Evolutionary conservation across 1,140 invertebrate species (phyloP).

Genomic region (Lucilia cuprina): DNA sequence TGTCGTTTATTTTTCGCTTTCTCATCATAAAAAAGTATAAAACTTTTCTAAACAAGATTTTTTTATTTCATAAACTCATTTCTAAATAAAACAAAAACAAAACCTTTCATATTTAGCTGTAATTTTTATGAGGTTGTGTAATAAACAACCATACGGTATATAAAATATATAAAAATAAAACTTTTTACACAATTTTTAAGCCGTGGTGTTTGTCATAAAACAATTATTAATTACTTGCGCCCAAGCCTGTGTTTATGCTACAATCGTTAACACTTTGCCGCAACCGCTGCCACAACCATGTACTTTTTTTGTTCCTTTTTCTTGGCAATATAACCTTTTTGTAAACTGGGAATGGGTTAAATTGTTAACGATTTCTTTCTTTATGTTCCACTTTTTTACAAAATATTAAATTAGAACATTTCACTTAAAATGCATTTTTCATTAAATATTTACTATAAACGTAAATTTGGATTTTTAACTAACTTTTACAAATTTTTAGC

Average conservation of each 20-base stretch:
- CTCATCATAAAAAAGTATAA: neutral
- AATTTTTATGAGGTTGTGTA: slow-evolving; percentile 10
- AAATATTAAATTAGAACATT: too few relatives aligned
- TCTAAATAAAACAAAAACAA: neutral
- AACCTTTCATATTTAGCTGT: neutral
- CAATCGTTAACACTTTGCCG: neutral
- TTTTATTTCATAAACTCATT: neutral
- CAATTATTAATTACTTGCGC: slow-evolving; percentile 15
- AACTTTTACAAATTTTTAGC: too few relatives aligned
- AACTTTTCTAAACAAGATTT: neutral
- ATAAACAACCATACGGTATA: neutral
- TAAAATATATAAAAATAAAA: neutral
- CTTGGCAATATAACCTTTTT: neutral
- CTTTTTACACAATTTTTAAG: neutral
- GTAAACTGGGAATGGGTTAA: too few relatives aligned
- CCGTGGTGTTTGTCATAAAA: neutral
- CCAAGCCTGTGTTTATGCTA: neutral
- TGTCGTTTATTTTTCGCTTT: neutral
- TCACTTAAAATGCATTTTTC: too few relatives aligned
- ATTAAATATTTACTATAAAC: too few relatives aligned
- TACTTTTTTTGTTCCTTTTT: neutral
- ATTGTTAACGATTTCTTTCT: too few relatives aligned
- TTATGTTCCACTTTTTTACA: too few relatives aligned
- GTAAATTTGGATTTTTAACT: too few relatives aligned
- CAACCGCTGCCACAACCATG: neutral